Base-by-base conservation (phyloP, 2,113 vertebrate species). In the Sapajus apella region DNA sequence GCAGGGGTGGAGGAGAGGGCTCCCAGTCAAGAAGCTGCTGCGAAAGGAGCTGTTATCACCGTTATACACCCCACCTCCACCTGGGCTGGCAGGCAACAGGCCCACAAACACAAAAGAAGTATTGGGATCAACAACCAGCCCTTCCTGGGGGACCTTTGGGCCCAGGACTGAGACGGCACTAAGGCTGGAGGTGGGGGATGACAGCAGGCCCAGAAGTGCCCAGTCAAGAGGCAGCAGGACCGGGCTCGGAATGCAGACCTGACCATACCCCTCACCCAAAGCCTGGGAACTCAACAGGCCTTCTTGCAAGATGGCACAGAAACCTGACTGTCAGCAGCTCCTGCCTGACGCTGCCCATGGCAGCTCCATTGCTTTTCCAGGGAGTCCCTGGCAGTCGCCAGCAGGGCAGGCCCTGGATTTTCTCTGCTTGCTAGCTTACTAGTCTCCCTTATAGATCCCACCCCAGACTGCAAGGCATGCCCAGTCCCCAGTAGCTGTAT, bases 241-340 rank as follows among this genome's bases (percentile, higher is more conserved):
- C 6, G 27, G 52, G 79, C 76, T 79, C 30, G 32, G 37, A 75
- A 50, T 23, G 47, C 87, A 68, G 92, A 52, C 27, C 21, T 2
- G 8, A 70, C 88, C 52, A 18, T 5, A 37, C n/a, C 50, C 85
- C 47, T 77, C 66, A 47, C 61, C 27, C 61, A 86, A 90, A 75
- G 82, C 91, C 91, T 90, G 79, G 88, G 90, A 96, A 93, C 87
- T 91, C 89, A 93, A 96, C 91, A 81, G 64, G 40, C 35, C 91
- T 83, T 52, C 89, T 83, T 55, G 83, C 37, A 84, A 55, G 84
- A 87, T 97, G 95, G 97, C 96, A 97, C 92, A 97, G 96, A 97
- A 97, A 96, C 89, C 89, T 79, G 82, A 43, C 86, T 76, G 86
- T 96, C 89, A 86, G 94, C 77, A 61, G 86, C 86, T 87, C 94